phyloP scores from a whole-genome alignment of 2,113 vertebrate species.

The Ailuropoda melanoleuca region DNA sequence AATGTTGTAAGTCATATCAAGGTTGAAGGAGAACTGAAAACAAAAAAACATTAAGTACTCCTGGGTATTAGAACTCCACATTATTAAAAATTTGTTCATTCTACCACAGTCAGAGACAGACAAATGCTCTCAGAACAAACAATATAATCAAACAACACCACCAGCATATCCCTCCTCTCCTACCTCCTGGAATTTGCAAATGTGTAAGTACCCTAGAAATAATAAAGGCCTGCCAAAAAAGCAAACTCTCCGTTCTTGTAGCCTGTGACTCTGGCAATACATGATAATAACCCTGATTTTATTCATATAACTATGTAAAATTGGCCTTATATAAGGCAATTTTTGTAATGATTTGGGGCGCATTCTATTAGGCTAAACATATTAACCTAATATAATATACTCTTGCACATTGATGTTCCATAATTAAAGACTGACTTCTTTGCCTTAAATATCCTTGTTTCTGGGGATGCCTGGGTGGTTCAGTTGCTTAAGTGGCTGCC shows the following conservation, averaged over 20 bases:
- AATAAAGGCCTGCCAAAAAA: slow-evolving; percentile 15
- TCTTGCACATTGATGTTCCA: background rate
- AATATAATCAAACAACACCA: slow-evolving; percentile 20
- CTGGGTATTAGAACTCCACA: slow-evolving; percentile 64
- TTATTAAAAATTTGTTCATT: slow-evolving; percentile 72
- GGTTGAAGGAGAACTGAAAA: slow-evolving; percentile 71
- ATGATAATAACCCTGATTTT: slow-evolving; percentile 25
- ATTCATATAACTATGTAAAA: slow-evolving; percentile 48
- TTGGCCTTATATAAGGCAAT: slow-evolving; percentile 9
- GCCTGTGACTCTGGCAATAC: background rate
- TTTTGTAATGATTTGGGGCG: background rate
- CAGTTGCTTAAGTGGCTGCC: too few relatives aligned
- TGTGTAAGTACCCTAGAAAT: slow-evolving; percentile 36
- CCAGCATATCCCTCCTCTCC: background rate
- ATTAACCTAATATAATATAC: slow-evolving; percentile 10
- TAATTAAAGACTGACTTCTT: slow-evolving; percentile 48
- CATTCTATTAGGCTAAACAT: slow-evolving; percentile 52
- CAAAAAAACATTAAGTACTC: slow-evolving; percentile 68
- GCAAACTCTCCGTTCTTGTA: background rate
- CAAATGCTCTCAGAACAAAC: slow-evolving; percentile 49
- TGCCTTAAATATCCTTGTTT: slow-evolving; percentile 40
- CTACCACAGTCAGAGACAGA: slow-evolving; percentile 43
- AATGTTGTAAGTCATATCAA: slow-evolving; percentile 70
- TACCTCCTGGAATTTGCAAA: slow-evolving; percentile 39
- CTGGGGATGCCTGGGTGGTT: background rate